Base-by-base conservation (phyloP, 2,113 vertebrate genomes). In the Forbesichthys papilliferus region DNA sequence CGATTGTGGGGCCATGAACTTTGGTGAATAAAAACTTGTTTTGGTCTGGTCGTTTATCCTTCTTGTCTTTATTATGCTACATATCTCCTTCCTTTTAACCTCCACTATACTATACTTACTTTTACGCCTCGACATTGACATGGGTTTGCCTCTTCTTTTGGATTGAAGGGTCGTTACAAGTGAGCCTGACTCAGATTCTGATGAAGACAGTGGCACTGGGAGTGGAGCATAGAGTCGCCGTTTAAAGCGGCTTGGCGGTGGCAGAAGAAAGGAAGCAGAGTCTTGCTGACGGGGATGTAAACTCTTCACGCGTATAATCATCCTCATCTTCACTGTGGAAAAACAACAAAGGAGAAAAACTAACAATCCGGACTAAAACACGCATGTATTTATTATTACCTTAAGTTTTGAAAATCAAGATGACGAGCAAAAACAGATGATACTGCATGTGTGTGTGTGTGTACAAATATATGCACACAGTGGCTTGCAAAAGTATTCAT, bases 1-100 rank as follows among this genome's bases (percentile, higher is more conserved):
- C 48, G 48, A 51, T 10, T 51, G 48, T 51, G 0, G 51, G 62
- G 1, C 77, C 77, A 3, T 68, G 69, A 33, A 14, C 12, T 11
- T 18, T 18, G 27, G 27, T 51, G 3, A 63, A 63, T 13, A 13
- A 36, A 64, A 66, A 66, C 18, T 16, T 16, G 0, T 18, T 49
- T 6, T 53, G 64, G 11, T 16, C 18, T 10, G 51, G 64, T 49
- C 47, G 13, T 46, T 48, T 51, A 11, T 74, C 71, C 7, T 9
- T 60, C 27, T 7, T 11, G n/a, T 57, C 53, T n/a, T 14, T 55
- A 12, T 49, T 6, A 12, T 49, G 48, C 48, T 5, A 49, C 12
- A 3, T 9, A 4, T 58, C 18, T 9, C 3, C 56, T 58, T 16
- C 5, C 20, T 20, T 20, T 2, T 20, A 20, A 20, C 20, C 20